Base-by-base conservation (phyloP, 2,888 invertebrate genomes). In the Keiferia lycopersicella region DNA sequence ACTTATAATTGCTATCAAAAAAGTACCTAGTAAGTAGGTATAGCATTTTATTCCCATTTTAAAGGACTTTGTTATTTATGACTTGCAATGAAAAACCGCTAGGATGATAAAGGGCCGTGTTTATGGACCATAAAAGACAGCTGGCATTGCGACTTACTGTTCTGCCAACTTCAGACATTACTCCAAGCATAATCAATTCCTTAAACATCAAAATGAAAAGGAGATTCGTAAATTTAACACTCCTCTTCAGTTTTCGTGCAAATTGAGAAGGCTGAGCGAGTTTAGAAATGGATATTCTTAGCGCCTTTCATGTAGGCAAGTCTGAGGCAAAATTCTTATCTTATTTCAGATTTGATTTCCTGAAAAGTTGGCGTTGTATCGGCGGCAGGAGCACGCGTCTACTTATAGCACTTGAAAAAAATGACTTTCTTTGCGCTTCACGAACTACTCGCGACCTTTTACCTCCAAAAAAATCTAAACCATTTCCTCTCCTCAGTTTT, bases 51-150 rank as follows among this genome's bases (percentile, higher is more conserved):
- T n/a, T n/a, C n/a, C 26, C 26, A 53, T 53, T 53, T 22, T 26
- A 53, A 53, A 10, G 22, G 11, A 26, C 22, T 71, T 75, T 75
- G 69, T 74, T 76, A 76, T 79, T 77, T 77, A 77, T 75, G 75
- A 67, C 71, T 65, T 71, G 68, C 72, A 77, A 79, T 80, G 53
- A 80, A 81, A 78, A 80, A 77, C 75, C 61, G 20, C 39, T 68
- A 70, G 71, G 73, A 74, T 77, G 73, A 74, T 79, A 77, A 78
- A 74, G 74, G 69, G 45, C 56, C 41, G 41, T 62, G 65, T 65
- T 65, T 65, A 65, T 65, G 62, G 62, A 41, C 62, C 59, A 62
- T 65, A 65, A 65, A 65, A 62, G 14, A 26, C 30, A 20, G 61
- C 51, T 53, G 72, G 68, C 67, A 71, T 71, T 69, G 71, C 69